Base-by-base conservation (phyloP, 2,797 vertebrate species). In the Anniella stebbinsi region DNA sequence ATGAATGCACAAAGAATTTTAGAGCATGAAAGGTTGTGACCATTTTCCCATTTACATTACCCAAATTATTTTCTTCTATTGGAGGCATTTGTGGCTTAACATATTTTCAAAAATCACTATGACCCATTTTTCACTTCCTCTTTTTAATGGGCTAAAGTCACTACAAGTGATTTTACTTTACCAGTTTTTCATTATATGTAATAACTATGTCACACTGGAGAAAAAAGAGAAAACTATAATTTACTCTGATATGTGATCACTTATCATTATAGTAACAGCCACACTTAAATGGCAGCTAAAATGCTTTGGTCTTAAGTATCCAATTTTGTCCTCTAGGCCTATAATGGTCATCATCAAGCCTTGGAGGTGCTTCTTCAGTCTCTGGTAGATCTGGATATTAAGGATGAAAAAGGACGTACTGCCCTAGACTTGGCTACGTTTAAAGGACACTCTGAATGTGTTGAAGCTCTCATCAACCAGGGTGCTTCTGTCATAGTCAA, bases 261-360 rank as follows among this genome's bases (percentile, higher is more conserved):
- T 57, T 86, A 45, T 51, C 51, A 30, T 7, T 1, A 0, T 73
- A 12, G 25, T 45, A 92, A 0, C 2, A 67, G 48, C 21, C 28
- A 36, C 21, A 38, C 30, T 4, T 48, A 13, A 87, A 8, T 10
- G 78, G 11, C 57, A 54, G n/a, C n/a, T 70, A 21, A 48, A 70
- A 4, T 45, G 51, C 28, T 75, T 33, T 48, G 33, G 67, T 18
- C 30, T 92, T 67, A 86, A 3, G 0, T 66, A 63, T 45, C 23
- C 6, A 0, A 1, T 92, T 91, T 93, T 28, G 73, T 33, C 67
- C 89, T 91, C 60, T 95, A 99, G 99, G 99, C 99, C 1, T 99
- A 99, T 91, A 98, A 99, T 1, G 99, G 99, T 89, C 99, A 99
- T 70, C 98, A 98, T 12, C 98, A 99, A 95, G 99, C 99, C n/a